Evolutionary conservation across 2,113 vertebrate genomes (phyloP), one percentile per base, ranked within the genome.

Genomic region (Microtus oregoni): DNA sequence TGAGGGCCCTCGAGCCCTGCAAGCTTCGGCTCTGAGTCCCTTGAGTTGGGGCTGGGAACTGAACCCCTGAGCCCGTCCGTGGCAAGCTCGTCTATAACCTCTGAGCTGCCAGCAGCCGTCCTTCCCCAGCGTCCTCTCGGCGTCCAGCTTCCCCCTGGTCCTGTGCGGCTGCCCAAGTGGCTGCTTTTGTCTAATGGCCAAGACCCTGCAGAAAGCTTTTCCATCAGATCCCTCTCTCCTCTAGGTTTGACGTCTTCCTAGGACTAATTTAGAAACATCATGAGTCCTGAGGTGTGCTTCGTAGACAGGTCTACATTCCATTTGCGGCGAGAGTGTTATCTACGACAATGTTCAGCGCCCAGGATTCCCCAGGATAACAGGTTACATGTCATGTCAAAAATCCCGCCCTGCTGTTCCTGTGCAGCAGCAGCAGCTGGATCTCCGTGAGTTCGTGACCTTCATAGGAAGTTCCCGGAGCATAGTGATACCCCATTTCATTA

Each of bases 361-460:
- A 35, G 89, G 89, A 75, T 50, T 70, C 70, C 76, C 73, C 3
- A 5, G 4, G 65, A 44, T 61, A 55, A 55, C 12, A 58, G n/a
- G 2, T 93, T 95, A 92, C 10, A 28, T 79, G 94, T 90, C 10
- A 28, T 79, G 94, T 90, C 82, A 17, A 97, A 90, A 28, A 75
- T 11, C n/a, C 72, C 72, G 24, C 24, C 4, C 9, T 20, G 70
- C 15, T 10, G 41, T 41, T 41, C 41, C 41, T 41, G 17, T 19
- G 70, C n/a, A 24, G 72, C n/a, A 24, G 20, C n/a, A 41, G n/a
- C n/a, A 24, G n/a, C n/a, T 4, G 72, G 3, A 38, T 73, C 35
- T 38, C 22, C 8, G 52, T 7, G 20, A 26, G 35, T 61, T 82
- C 35, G 22, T 83, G 58, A 82, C 32, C 50, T 81, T n/a, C 78